Conservation (phyloP, 2,797 vertebrate species). For the Pangasius larnaudii region DNA sequence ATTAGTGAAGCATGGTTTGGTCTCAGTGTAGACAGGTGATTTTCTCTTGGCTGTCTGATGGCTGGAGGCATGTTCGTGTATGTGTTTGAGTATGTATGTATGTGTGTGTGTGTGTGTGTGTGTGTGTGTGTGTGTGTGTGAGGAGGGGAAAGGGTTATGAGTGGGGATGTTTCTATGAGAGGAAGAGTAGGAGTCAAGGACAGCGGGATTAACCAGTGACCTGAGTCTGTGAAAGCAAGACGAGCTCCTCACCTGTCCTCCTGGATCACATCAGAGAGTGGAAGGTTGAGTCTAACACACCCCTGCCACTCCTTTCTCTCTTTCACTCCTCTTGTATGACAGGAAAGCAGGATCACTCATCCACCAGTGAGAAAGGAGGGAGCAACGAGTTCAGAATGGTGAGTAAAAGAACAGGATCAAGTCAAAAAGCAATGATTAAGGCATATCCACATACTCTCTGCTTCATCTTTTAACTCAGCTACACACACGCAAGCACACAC, state of each 20-base stretch:
- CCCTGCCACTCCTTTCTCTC: conserved; percentile 18
- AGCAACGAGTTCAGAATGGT: neutral
- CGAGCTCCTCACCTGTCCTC: conserved; percentile 54
- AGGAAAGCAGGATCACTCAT: conserved; percentile 17
- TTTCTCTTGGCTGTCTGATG: neutral
- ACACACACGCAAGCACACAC: neutral
- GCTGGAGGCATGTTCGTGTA: neutral
- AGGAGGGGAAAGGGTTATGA: conserved; percentile 20
- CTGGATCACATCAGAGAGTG: conserved; percentile 58
- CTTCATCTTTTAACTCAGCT: conserved; percentile 8
- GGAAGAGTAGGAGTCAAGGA: conserved; percentile 41
- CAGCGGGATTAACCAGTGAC: conserved; percentile 56
- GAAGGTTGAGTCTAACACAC: conserved; percentile 22
- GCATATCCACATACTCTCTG: neutral
- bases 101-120: conserved; percentile 8
- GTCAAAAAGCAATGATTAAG: conserved; percentile 35
- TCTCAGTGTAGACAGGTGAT: conserved; percentile 24
- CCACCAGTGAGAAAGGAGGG: neutral
- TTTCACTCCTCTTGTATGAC: neutral
- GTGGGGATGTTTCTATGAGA: conserved; percentile 28
- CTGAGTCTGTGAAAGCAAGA: conserved; percentile 62
- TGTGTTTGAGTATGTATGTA: conserved; percentile 7
- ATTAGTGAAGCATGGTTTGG: conserved; percentile 9
- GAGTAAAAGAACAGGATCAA: neutral
- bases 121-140: neutral